Evolutionary conservation across 2,113 vertebrate genomes (phyloP), one percentile per base, ranked within the genome.

Genomic region (Clarias magur): DNA sequence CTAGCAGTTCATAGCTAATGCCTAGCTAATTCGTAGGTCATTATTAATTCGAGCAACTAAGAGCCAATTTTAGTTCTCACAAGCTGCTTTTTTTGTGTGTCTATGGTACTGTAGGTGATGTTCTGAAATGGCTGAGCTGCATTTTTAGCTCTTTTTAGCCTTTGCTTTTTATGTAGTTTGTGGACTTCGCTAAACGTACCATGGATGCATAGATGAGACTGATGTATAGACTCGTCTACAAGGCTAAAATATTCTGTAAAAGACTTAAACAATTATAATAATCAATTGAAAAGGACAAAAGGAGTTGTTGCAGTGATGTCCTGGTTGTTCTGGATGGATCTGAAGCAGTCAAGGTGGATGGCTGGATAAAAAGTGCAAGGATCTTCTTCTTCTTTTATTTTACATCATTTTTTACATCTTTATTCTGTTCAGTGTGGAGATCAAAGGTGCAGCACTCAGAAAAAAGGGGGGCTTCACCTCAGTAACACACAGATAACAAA

Each of bases 401-500:
- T 38, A 38, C 34, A 38, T 38, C 34, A 38, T 38, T 38, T 38
- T 48, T 65, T n/a, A n/a, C 3, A 59, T 48, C 48, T 8, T 48
- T 48, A 48, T 60, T 82, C 59, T 82, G 30, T 12, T 34, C 56
- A 62, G 70, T 62, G 81, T 53, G 4, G 15, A 83, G 70, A 85
- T 85, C 68, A 85, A 85, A 75, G 34, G 62, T 67, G 62, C 81
- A 68, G 63, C 25, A 1, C 76, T 80, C 21, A 68, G 59, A 38
- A 62, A 56, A 30, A 68, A 68, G 7, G 25, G 25, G 42, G 19
- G 78, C 54, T 86, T 80, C 53, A 86, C 76, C 76, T 62, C 63
- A 48, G 57, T 42, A 81, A 80, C 54, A 81, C 21, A 67, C 21
- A 67, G 48, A 78, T 59, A 79, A 65, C 85, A 86, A 57, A 70